A percentile compares a stretch with the other conserved stretches of the same genome.
These are phyloP conservation scores for Mobula hypostoma DNA, from an alignment of 2,113 vertebrate species.

Conservation along the genomic window DNA sequence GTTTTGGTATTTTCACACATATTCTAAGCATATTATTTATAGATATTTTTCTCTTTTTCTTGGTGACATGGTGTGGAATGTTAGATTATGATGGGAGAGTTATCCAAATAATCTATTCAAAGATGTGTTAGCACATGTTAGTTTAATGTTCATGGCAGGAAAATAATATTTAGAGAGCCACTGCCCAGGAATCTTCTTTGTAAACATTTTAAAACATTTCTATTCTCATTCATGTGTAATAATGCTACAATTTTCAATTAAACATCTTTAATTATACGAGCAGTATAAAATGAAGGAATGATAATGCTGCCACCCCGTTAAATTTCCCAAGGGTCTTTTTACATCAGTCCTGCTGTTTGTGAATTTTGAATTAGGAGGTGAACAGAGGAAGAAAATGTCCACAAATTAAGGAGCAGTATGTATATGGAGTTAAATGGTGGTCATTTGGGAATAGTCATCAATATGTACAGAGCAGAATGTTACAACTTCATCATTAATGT, in stretches of 20 bases:
- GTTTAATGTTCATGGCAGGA: not conserved
- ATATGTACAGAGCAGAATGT: conserved; percentile 34
- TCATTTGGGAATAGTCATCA: conserved; percentile 19
- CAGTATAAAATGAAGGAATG: not conserved
- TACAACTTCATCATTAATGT: conserved; percentile 28
- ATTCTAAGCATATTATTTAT: not conserved
- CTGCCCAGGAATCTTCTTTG: not conserved
- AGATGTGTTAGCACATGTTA: not conserved
- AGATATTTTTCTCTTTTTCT: not conserved
- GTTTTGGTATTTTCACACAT: not conserved
- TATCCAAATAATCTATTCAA: not conserved
- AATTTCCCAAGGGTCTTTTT: not conserved
- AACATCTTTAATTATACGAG: not conserved
- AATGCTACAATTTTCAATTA: not conserved
- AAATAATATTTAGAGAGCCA: not conserved
- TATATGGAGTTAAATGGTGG: conserved; percentile 18
- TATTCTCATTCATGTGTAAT: not conserved
- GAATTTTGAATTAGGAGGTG: not conserved
- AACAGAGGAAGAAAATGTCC: not conserved
- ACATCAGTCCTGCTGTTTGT: not conserved
- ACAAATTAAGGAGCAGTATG: conserved; percentile 19
- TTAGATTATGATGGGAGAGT: not conserved
- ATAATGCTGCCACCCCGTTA: not conserved
- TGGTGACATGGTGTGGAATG: not conserved
- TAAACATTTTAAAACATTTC: not conserved